A percentile compares a stretch with the other conserved stretches of the same genome.
Conservation (phyloP, 2,888 invertebrate genomes). For the Salpingus planirostris region DNA sequence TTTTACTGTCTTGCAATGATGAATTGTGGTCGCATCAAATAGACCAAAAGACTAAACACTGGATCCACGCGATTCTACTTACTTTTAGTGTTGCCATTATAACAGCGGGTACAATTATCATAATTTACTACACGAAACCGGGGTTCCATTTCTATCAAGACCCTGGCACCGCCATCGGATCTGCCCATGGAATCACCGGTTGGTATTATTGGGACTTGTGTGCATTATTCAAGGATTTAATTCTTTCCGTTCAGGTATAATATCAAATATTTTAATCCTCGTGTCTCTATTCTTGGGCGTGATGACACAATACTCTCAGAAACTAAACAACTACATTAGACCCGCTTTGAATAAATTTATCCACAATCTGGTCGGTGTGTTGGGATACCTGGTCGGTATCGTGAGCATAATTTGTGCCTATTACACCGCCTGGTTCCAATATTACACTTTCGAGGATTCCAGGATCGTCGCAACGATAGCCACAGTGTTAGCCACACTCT, state of each 20-base stretch:
- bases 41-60: too few relatives aligned
- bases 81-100: too few relatives aligned
- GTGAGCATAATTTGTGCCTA: slow-evolving; percentile 29
- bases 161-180: too few relatives aligned
- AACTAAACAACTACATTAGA: neutral
- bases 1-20: too few relatives aligned
- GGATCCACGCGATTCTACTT: too few relatives aligned
- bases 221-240: neutral
- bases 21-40: too few relatives aligned
- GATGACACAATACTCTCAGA: slow-evolving; percentile 2
- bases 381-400: slow-evolving; percentile 30
- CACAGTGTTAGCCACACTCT: slow-evolving; percentile 25
- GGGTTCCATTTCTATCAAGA: too few relatives aligned
- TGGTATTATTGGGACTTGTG: too few relatives aligned
- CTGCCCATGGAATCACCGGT: too few relatives aligned
- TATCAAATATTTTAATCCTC: slow-evolving; percentile 5
- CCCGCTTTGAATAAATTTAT: slow-evolving; percentile 20
- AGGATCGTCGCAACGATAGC: slow-evolving; percentile 25
- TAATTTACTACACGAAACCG: too few relatives aligned
- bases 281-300: slow-evolving; percentile 2
- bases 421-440: slow-evolving; percentile 30
- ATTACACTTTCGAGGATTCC: slow-evolving; percentile 23
- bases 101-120: too few relatives aligned
- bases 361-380: slow-evolving; percentile 32
- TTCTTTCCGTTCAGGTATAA: slow-evolving; percentile 4